Conservation (phyloP, 2,797 vertebrate species). For the Rallus crepitans region DNA sequence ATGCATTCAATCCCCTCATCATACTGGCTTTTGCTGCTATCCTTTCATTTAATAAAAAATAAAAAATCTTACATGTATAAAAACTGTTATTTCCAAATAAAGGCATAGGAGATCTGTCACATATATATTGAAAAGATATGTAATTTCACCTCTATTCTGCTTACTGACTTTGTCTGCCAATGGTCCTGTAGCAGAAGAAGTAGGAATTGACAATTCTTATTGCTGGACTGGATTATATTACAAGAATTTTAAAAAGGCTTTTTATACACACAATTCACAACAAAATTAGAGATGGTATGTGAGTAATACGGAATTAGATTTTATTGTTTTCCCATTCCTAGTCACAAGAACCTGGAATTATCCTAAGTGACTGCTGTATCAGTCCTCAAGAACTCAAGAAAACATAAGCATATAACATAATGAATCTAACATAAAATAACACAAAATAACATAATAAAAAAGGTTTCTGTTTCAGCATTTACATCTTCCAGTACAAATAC, state of each 20-base stretch:
- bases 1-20: fast-evolving
- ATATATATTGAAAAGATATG: not conserved
- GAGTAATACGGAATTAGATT: not conserved
- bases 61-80: not conserved
- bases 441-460: not conserved
- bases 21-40: not conserved
- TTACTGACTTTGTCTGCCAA: not conserved
- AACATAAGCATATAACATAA: not conserved
- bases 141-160: not conserved
- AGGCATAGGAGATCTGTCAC: not conserved
- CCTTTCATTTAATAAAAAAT: not conserved
- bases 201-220: too few species aligned
- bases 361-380: not conserved
- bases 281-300: not conserved
- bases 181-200: not conserved
- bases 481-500: not conserved
- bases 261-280: not conserved
- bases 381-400: not conserved
- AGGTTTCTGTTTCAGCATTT: not conserved
- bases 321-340: not conserved
- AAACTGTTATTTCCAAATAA: not conserved
- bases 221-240: not conserved
- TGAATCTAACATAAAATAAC: not conserved
- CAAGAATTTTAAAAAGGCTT: not conserved
- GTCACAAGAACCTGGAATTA: not conserved